Base-by-base conservation (phyloP, 92 coral and sea anemone genomes). In the Anthopleura xanthogrammica region DNA sequence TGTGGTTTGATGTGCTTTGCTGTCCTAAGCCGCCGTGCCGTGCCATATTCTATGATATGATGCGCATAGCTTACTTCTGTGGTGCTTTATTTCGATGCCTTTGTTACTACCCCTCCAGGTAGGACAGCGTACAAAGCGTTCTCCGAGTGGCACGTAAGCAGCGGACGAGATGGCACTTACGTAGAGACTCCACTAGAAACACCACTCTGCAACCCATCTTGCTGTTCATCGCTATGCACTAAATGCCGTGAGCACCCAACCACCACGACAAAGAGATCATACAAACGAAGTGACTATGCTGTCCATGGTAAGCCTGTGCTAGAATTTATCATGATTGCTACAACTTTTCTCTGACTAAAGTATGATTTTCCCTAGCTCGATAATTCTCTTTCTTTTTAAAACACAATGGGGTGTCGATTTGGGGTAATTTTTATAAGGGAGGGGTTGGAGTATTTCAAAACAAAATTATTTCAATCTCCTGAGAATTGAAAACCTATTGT, bases 101-200 rank as follows among this genome's bases (percentile, higher is more conserved):
- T 19, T 58, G 17, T 58, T 58, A 58, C 22, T 20, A 4, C 14
- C 72, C 36, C 36, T 29, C 20, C 64, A 94, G 98, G 96, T 29
- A 91, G 86, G 83, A 95, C 98, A 13, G 94, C 98, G 5, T 95
- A 95, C 89, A 89, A 95, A 76, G 97, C 98, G 19, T 75, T 95
- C 36, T 88, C 98, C 12, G 95, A 93, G 76, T 95, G 98, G 98
- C 93, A 91, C 55, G 85, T 85, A 16, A 93, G 94, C 70, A 80
- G 88, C 52, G 98, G 98, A 7, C 85, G 83, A 41, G 77, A 80
- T 16, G 98, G 99, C 54, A 92, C 99, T 0, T 94, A 96, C 81
- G 95, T 88, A 16, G 99, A 96, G 74, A 84, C 85, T 40, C 99
- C 99, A 16, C 55, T 85, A 62, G 92, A 92, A 66, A 94, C 89